Conservation (phyloP, 2,888 invertebrate species). For the Lithosia quadra region DNA sequence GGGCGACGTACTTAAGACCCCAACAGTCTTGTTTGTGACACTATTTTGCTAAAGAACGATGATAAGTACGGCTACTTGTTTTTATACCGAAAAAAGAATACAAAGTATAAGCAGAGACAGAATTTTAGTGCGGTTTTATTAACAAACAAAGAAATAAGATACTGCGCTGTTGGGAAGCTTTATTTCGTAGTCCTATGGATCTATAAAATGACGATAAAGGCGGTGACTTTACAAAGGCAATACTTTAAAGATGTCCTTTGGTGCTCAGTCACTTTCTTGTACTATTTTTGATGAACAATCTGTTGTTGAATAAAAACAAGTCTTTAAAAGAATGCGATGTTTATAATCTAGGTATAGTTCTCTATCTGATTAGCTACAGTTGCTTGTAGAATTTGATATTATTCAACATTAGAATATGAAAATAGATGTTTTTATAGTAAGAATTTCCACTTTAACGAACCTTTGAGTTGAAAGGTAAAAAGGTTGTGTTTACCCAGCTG, state of each 20-base stretch:
- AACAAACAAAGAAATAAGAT: slow-evolving; percentile 49
- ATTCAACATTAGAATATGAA: no score
- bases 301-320: background rate
- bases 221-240: slow-evolving; percentile 4
- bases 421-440: no score
- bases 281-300: background rate
- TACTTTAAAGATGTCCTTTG: slow-evolving; percentile 1
- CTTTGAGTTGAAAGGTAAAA: no score
- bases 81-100: slow-evolving; percentile 38
- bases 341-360: no score
- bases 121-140: slow-evolving; percentile 31
- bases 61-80: slow-evolving; percentile 44
- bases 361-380: no score
- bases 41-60: slow-evolving; percentile 61
- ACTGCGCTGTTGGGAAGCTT: slow-evolving; percentile 31
- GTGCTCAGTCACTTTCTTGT: background rate
- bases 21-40: slow-evolving; percentile 71
- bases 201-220: slow-evolving; percentile 19
- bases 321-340: no score
- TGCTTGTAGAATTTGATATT: no score
- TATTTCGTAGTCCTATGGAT: slow-evolving; percentile 14
- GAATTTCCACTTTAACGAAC: no score
- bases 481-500: no score
- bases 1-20: slow-evolving; percentile 53
- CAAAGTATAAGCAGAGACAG: slow-evolving; percentile 22